Base-by-base conservation (phyloP, 2,888 invertebrate genomes). In the Meandrusa payeni region DNA sequence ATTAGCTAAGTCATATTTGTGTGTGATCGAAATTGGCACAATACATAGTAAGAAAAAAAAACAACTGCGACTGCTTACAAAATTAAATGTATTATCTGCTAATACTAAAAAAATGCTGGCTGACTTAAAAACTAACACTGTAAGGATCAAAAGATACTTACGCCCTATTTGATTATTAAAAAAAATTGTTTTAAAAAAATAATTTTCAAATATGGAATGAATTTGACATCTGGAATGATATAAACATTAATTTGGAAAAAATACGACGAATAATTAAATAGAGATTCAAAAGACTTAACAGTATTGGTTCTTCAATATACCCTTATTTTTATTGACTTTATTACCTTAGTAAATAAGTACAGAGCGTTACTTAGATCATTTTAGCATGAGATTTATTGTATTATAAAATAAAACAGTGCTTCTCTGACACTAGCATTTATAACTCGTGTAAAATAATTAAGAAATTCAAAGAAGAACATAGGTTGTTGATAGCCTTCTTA, bases 161-260 rank as follows among this genome's bases (percentile, higher is more conserved):
- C 45, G 32, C 36, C 45, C 42, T 53, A 52, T 38, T 47, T 50
- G 38, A 44, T 47, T 46, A 37, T 49, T 54, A 54, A 51, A 49
- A 52, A 54, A 59, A 51, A n/a, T 51, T 41, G 20, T 26, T 9
- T 13, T 55, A 64, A 40, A 61, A 64, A 65, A 60, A 67, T 60
- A 61, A 57, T 57, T 52, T 59, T 56, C 52, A 56, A 61, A 61
- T 50, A 51, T 64, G 80, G 76, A 80, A 81, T 76, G 68, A 58
- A 55, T 28, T 26, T n/a, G 26, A 32, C 10, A 27, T 58, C 37
- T 51, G 73, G 72, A 79, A 76, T 77, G 68, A 64, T 41, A 55
- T 56, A 58, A 47, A 43, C 47, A 51, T 47, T 34, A 34, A 42
- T 42, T 46, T 48, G 39, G 38, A 46, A 40, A 42, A 43, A 36